Base-by-base conservation (phyloP, 2,888 invertebrate species). In the Branchipolynoe longqiensis region DNA sequence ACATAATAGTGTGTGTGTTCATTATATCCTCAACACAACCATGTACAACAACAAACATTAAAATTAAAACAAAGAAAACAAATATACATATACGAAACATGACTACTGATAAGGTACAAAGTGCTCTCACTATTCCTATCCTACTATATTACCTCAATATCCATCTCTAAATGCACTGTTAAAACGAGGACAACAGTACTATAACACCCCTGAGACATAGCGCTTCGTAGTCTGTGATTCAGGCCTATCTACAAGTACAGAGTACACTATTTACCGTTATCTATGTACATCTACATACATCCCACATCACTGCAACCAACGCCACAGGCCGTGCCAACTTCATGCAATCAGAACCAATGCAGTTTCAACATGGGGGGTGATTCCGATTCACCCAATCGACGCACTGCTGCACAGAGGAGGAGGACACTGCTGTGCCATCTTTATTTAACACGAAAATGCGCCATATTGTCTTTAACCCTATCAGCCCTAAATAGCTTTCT, bases 191-290 rank as follows among this genome's bases (percentile, higher is more conserved):
- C 1, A 38, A 38, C 33, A 69, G 33, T 69, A 62, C 31, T 28
- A 31, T 12, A 31, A 69, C 38, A 69, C 69, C 69, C 64, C 69
- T 69, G 69, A 69, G 69, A 69, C 8, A 69, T 69, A 33, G 69
- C 6, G 36, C 18, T 8, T 69, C 0, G 69, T 69, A 62, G 36
- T 18, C 33, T 69, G 38, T 31, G 14, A 62, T 62, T 62, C 14
- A 62, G 12, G 12, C 28, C 62, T 62, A 62, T 62, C 62, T 62
- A 62, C 25, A n/a, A 14, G 31, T 62, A 62, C 62, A n/a, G 28
- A 62, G 31, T 62, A 62, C 25, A 25, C 12, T 62, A 31, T n/a
- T 14, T n/a, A n/a, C 56, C 2, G 22, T n/a, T 25, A 8, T 48
- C 18, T 48, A 18, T 48, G 18, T 48, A 48, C 18, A 48, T 3